These are phyloP conservation scores for Glossophaga mutica DNA, from an alignment of 2,797 vertebrate species.

Conservation along the genomic window DNA sequence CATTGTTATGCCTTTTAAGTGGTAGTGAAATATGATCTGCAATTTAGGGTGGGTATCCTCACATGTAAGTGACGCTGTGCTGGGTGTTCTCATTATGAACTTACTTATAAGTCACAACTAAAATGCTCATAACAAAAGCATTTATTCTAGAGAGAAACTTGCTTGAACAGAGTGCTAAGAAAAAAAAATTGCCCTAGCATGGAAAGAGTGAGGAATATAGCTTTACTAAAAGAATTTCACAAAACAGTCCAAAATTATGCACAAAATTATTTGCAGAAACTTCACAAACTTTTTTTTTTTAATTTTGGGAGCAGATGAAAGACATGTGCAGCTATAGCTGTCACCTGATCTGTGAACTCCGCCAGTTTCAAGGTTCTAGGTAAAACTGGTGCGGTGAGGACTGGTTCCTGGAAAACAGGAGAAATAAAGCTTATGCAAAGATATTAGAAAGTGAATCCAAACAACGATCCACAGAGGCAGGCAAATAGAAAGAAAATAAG, in stretches of 20 bases:
- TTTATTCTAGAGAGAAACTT: conserved; percentile 34
- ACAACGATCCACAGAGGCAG: conserved; percentile 76
- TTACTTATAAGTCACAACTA: conserved; percentile 31
- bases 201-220: neutral
- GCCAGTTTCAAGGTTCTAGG: conserved; percentile 40
- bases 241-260: conserved; percentile 43
- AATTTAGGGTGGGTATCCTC: conserved; percentile 5
- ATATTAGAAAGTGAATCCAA: conserved; percentile 76
- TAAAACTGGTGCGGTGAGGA: conserved; percentile 6
- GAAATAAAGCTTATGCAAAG: conserved; percentile 35
- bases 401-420: conserved; percentile 20
- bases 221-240: conserved; percentile 2
- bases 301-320: conserved; percentile 62
- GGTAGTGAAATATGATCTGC: neutral
- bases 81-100: neutral
- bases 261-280: conserved; percentile 55
- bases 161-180: neutral
- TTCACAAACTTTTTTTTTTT: conserved; percentile 32
- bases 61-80: neutral
- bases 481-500: conserved; percentile 74
- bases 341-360: conserved; percentile 59
- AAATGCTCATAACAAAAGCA: conserved; percentile 31
- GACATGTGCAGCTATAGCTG: conserved; percentile 36
- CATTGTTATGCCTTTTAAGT: conserved; percentile 10
- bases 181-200: neutral